Conservation (phyloP, 2,113 vertebrate genomes). For the Triplophysa tibetana region DNA sequence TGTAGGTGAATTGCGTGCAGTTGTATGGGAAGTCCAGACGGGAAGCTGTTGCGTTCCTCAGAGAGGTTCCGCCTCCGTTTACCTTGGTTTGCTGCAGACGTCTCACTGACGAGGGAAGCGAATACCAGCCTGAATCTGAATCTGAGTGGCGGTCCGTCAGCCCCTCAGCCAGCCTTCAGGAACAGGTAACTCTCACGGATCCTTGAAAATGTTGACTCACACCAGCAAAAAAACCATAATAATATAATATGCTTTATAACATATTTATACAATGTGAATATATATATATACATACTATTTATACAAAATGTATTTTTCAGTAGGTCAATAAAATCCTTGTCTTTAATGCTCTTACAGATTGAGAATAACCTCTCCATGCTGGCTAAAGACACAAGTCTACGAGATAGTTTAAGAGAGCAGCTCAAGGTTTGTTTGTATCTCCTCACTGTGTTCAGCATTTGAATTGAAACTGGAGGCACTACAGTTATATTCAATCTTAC, state of each 20-base stretch:
- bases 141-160: slow-evolving; percentile 47
- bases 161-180: slow-evolving; percentile 56
- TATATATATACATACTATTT: too few relatives aligned
- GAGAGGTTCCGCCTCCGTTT: slow-evolving; percentile 90
- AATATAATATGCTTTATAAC: too few relatives aligned
- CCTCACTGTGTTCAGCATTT: neutral
- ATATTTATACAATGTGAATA: too few relatives aligned
- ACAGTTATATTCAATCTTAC: neutral
- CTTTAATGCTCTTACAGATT: slow-evolving; percentile 21
- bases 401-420: slow-evolving; percentile 20
- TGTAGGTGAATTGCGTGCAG: slow-evolving; percentile 88
- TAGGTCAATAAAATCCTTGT: neutral
- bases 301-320: neutral
- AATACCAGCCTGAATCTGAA: slow-evolving; percentile 67
- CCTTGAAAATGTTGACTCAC: neutral
- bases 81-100: slow-evolving; percentile 90
- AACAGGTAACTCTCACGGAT: slow-evolving; percentile 57
- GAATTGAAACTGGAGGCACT: neutral
- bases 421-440: slow-evolving; percentile 15
- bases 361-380: slow-evolving; percentile 24
- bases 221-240: neutral
- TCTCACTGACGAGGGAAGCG: slow-evolving; percentile 74
- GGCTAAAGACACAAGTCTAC: slow-evolving; percentile 25
- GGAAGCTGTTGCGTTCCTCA: slow-evolving; percentile 89
- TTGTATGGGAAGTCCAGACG: slow-evolving; percentile 86